Base-by-base conservation (phyloP, 1,140 invertebrate species). In the Ditylenchus dipsaci region DNA sequence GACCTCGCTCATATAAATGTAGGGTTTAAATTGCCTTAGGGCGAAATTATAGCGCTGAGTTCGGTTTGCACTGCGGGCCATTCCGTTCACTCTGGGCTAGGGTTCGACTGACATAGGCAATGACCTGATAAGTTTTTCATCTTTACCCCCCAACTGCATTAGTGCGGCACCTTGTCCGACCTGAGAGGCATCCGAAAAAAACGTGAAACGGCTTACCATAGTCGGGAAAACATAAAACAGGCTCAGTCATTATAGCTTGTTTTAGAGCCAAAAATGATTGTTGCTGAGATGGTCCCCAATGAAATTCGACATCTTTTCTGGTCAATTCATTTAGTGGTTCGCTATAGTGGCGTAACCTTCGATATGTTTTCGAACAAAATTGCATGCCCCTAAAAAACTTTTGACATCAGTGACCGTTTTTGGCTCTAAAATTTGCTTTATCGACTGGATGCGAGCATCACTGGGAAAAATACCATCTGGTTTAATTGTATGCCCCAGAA, bases 401-500 rank as follows among this genome's bases (percentile, higher is more conserved):
- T 72, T 47, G 0, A 84, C 47, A 33, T 80, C 62, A 23, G 76
- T 76, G 0, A 76, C 19, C 21, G 72, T 82, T 43, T 17, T 74
- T 17, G 83, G 82, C 17, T 21, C 23, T 21, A 15, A 15, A 17
- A 53, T 53, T 17, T 53, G n/a, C 49, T 5, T 8, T 21, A 53
- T 69, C 5, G 72, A 71, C 47, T 77, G 61, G 21, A 75, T 71
- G 53, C 84, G 82, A 0, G 76, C 69, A 7, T 69, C 72, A 57
- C 80, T 71, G 13, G 77, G 45, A n/a, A 63, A 5, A 42, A 78
- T 70, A 1, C 79, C 79, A 21, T 82, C 29, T 1, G 29, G 26
- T n/a, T 65, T 67, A 13, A 84, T 71, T 15, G 65, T 69, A 56
- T 83, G 72, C 0, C 82, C 80, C 15, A 82, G 26, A 67, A 74